These are phyloP conservation scores for Poliocrania exsul DNA, from an alignment of 2,797 vertebrate genomes.

Conservation along the genomic window DNA sequence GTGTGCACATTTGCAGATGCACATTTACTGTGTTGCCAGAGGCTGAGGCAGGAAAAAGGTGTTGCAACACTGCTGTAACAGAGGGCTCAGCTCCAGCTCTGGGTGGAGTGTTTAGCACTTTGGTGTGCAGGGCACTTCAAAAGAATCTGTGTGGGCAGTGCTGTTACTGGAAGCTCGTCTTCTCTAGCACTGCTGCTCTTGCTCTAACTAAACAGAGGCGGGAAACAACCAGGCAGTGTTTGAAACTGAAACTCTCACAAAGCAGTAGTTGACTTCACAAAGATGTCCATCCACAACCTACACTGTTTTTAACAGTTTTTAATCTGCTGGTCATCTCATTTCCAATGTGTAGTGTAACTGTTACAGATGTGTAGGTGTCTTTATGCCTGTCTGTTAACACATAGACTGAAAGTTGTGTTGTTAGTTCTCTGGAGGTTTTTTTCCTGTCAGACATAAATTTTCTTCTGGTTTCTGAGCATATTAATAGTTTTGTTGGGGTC, in stretches of 20 bases:
- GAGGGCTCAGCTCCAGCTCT: neutral
- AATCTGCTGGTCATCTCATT: neutral
- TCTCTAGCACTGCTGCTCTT: neutral
- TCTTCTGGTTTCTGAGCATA: neutral
- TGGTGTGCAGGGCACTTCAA: neutral
- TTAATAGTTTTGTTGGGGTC: neutral
- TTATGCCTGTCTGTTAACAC: neutral
- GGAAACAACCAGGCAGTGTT: neutral
- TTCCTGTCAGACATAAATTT: neutral
- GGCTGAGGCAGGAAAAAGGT: neutral
- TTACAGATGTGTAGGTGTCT: neutral
- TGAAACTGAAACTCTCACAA: neutral
- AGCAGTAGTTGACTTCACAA: neutral
- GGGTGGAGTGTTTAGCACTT: neutral
- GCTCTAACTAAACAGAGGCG: neutral
- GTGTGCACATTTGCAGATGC: rapidly evolving
- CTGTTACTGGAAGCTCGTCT: neutral
- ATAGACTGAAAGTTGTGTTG: neutral
- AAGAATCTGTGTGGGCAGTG: neutral
- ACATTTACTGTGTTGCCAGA: rapidly evolving
- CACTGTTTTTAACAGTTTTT: neutral
- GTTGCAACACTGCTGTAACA: neutral
- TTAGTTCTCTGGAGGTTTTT: neutral
- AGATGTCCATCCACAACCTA: neutral
- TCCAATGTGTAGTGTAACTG: neutral